These are phyloP conservation scores for Sicus ferrugineus DNA, from an alignment of 2,888 invertebrate species.

Conservation along the genomic window DNA sequence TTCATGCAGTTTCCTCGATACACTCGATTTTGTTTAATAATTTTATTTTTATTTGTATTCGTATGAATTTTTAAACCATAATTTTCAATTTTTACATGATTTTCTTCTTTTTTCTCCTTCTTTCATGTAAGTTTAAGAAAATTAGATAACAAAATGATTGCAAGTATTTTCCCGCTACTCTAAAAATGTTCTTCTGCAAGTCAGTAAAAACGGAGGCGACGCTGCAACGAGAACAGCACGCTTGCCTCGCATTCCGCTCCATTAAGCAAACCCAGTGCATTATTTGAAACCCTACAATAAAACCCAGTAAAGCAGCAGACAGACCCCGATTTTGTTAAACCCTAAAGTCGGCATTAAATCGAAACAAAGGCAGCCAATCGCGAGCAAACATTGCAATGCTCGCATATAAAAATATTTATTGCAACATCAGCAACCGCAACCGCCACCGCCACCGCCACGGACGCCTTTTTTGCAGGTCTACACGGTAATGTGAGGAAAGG, in stretches of 20 bases:
- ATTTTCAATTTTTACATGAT: too few species aligned
- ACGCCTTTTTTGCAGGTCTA: neutral
- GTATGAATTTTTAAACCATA: too few species aligned
- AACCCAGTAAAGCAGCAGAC: neutral
- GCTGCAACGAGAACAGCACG: neutral
- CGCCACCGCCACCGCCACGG: neutral
- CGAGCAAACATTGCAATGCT: neutral
- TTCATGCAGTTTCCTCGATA: too few species aligned
- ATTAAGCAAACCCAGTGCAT: slow-evolving; percentile 16
- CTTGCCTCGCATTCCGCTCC: slow-evolving; percentile 17
- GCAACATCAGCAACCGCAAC: slow-evolving; percentile 26
- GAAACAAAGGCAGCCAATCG: neutral
- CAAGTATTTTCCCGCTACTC: too few species aligned
- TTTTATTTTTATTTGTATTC: too few species aligned
- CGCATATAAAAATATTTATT: slow-evolving; percentile 11
- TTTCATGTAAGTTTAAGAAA: too few species aligned
- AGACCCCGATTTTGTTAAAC: slow-evolving; percentile 7
- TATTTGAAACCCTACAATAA: slow-evolving; percentile 11
- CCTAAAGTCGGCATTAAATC: neutral
- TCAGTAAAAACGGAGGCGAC: too few species aligned
- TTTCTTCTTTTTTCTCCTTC: too few species aligned
- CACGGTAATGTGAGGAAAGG: slow-evolving; percentile 10
- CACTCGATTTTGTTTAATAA: too few species aligned
- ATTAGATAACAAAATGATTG: too few species aligned
- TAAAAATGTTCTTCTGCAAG: too few species aligned